These are phyloP conservation scores for Nephrotoma flavescens DNA, from an alignment of 2,888 invertebrate genomes.

Conservation along the genomic window DNA sequence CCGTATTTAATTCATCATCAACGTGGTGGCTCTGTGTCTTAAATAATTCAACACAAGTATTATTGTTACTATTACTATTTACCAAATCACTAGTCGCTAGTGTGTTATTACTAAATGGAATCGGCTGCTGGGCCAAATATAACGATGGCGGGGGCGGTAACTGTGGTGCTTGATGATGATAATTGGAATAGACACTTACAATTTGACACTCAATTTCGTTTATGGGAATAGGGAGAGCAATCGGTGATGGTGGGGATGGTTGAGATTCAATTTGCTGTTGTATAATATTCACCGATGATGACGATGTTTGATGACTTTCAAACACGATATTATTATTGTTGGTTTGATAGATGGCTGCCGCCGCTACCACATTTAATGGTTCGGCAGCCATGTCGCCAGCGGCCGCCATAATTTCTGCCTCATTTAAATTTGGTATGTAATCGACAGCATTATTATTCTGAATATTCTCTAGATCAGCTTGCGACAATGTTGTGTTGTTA, in stretches of 20 bases:
- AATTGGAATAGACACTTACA: not conserved
- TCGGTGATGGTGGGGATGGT: constrained; percentile 1
- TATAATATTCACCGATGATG: not conserved
- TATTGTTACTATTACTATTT: not conserved
- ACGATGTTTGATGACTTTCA: not conserved
- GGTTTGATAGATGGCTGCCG: not conserved
- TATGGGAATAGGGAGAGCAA: not conserved
- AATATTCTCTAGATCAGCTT: constrained; percentile 41
- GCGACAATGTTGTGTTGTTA: constrained; percentile 40
- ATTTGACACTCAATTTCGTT: constrained; percentile 1
- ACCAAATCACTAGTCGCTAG: not conserved
- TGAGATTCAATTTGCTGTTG: not conserved
- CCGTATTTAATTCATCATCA: not conserved
- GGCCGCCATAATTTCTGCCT: constrained; percentile 8
- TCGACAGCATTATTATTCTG: constrained; percentile 40
- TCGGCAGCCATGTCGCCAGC: not conserved
- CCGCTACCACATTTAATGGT: not conserved
- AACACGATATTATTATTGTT: not conserved
- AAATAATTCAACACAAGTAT: not conserved
- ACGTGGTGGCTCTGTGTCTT: not conserved
- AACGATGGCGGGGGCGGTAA: not conserved
- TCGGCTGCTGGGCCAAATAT: not conserved
- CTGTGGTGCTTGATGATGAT: not conserved
- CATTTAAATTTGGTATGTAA: constrained; percentile 27
- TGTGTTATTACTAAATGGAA: not conserved